A percentile compares a stretch with the other conserved stretches of the same genome.
These are phyloP conservation scores for Rhagoletis zephyria DNA, from an alignment of 1,140 invertebrate species.

Conservation along the genomic window DNA sequence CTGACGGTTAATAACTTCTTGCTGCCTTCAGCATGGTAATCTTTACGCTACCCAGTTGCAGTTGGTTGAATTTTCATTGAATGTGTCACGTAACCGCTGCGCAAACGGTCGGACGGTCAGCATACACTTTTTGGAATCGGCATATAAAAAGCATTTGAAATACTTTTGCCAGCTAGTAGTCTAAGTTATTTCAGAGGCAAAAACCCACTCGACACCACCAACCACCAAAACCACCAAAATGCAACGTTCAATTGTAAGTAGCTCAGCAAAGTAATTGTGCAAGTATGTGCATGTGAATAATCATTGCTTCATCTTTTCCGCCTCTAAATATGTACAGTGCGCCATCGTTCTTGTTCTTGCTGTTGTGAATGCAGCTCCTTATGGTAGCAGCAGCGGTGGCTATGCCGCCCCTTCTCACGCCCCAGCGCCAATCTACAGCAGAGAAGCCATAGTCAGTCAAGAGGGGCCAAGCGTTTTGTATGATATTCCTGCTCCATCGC, in stretches of 20 bases:
- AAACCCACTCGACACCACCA: neutral
- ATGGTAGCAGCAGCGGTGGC: neutral
- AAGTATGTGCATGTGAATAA: too few relatives aligned
- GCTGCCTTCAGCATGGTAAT: conserved; percentile 12
- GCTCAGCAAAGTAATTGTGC: neutral
- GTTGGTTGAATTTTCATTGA: conserved; percentile 27
- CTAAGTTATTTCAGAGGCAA: conserved; percentile 9
- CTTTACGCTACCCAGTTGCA: neutral
- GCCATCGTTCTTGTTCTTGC: neutral
- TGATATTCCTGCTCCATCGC: conserved; percentile 1
- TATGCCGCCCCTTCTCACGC: neutral
- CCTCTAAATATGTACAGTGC: neutral
- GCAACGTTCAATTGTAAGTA: conserved; percentile 32
- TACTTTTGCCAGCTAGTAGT: conserved; percentile 18
- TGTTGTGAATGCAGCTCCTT: neutral
- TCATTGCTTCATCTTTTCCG: neutral
- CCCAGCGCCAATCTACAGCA: neutral
- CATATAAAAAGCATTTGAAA: conserved; percentile 53
- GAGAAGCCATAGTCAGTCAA: neutral
- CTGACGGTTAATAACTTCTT: neutral
- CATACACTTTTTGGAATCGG: neutral
- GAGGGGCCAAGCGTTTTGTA: neutral
- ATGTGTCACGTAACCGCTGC: conserved; percentile 39
- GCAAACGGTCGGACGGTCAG: neutral
- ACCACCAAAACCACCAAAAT: conserved; percentile 5